Conservation (phyloP, 2,888 invertebrate species). For the Aphidoletes aphidimyza region DNA sequence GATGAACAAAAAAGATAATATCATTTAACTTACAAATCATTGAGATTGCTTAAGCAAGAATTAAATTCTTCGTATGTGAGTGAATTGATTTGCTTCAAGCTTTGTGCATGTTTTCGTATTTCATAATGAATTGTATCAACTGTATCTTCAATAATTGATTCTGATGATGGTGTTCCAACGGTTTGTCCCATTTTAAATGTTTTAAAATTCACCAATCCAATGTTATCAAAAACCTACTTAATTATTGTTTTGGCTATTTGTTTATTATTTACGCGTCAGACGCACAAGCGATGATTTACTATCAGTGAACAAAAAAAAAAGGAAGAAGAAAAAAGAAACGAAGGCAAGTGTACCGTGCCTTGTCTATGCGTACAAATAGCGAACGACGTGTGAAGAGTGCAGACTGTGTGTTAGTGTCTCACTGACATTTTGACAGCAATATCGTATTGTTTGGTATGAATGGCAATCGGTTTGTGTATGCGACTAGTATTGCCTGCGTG, state of each 20-base stretch:
- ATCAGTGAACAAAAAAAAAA: conserved; percentile 6
- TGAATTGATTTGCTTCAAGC: conserved; percentile 66
- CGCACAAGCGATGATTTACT: background rate
- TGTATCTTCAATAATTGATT: conserved; percentile 59
- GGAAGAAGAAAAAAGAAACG: background rate
- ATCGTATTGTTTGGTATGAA: background rate
- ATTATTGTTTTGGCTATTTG: background rate
- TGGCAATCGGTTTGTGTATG: background rate
- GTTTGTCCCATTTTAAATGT: conserved; percentile 61
- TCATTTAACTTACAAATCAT: conserved; percentile 69
- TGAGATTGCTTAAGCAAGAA: conserved; percentile 70
- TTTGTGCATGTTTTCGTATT: conserved; percentile 64
- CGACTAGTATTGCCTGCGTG: conserved; percentile 4
- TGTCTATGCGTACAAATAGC: too few species aligned
- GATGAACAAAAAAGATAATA: conserved; percentile 32
- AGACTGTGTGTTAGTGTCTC: background rate
- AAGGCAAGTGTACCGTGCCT: too few species aligned
- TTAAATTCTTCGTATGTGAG: conserved; percentile 72
- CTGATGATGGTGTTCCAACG: conserved; percentile 60
- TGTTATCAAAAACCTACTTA: background rate
- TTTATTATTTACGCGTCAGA: conserved; percentile 34
- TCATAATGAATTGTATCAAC: conserved; percentile 61
- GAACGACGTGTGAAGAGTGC: background rate
- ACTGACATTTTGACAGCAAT: background rate
- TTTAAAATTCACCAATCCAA: too few species aligned